Percentiles rank a stretch among this genome's conserved stretches.
Evolutionary conservation across 2,113 vertebrate species (phyloP).

Genomic region (Chiloscyllium plagiosum): DNA sequence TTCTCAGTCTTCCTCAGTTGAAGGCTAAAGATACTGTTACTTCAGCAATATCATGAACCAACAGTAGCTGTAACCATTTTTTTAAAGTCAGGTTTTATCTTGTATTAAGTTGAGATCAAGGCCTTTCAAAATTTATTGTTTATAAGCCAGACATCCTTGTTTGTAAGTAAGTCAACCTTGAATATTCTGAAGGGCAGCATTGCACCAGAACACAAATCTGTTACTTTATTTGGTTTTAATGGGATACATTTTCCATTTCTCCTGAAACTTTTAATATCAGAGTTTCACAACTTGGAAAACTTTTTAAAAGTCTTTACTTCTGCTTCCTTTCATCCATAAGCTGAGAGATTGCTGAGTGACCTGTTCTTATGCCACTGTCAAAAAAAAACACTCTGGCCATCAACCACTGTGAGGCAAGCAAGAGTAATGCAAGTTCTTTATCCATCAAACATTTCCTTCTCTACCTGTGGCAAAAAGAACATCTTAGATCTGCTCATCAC

Average conservation of each 20-base stretch:
- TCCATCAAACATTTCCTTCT: not conserved
- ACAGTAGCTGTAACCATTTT: not conserved
- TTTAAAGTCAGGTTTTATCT: not conserved
- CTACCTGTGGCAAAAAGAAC: not conserved
- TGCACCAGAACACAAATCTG: not conserved
- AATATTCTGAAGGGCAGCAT: not conserved
- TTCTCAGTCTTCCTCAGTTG: not conserved
- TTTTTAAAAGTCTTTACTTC: not conserved
- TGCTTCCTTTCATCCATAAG: not conserved
- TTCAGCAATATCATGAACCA: not conserved
- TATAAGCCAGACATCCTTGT: not conserved
- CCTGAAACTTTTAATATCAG: not conserved
- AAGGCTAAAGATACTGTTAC: slow-evolving; percentile 7
- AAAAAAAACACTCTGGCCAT: not conserved
- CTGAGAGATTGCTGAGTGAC: not conserved
- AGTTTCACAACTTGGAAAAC: not conserved
- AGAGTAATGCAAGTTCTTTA: not conserved
- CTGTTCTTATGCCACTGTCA: not conserved
- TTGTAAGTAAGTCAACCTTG: not conserved
- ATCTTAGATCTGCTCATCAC: not conserved
- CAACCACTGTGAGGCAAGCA: not conserved
- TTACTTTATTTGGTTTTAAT: not conserved
- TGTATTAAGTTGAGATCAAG: not conserved
- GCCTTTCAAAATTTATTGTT: not conserved
- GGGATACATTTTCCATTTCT: not conserved